These are phyloP conservation scores for Homarus gammarus DNA, from an alignment of 2,888 invertebrate species.

Conservation along the genomic window DNA sequence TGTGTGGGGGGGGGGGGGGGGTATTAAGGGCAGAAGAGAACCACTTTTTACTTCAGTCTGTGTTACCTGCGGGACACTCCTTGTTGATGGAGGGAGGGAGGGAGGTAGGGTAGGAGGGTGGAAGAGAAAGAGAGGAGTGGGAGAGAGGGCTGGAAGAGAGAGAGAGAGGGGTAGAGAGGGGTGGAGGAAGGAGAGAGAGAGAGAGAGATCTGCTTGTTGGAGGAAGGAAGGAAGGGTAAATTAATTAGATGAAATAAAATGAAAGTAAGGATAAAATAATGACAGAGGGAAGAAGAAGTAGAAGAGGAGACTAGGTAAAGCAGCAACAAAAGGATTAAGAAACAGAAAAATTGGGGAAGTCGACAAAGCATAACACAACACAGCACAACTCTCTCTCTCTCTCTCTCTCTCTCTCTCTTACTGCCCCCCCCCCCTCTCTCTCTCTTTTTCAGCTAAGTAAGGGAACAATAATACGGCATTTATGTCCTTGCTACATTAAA, in stretches of 20 bases:
- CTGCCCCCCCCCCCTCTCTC: neutral
- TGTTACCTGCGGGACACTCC: neutral
- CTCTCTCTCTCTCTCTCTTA: no score
- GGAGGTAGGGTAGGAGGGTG: neutral
- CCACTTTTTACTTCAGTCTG: neutral
- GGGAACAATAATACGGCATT: no score
- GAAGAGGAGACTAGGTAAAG: neutral
- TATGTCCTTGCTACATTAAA: no score
- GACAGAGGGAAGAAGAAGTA: neutral
- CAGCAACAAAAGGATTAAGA: neutral
- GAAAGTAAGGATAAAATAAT: neutral
- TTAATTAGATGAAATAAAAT: neutral
- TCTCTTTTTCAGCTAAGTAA: no score
- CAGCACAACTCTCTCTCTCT: no score
- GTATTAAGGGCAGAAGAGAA: neutral
- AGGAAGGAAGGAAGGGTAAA: neutral
- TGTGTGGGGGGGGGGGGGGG: neutral
- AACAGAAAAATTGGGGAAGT: neutral
- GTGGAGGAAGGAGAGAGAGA: neutral
- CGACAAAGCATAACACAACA: no score
- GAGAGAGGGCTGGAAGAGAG: neutral
- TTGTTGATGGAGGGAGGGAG: neutral
- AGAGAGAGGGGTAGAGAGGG: constrained; percentile 1
- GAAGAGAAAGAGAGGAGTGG: neutral
- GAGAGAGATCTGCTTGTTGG: neutral